Percentiles rank a stretch among this genome's conserved stretches.
Conservation (phyloP, 2,113 vertebrate genomes). For the Gasterosteus nipponicus region DNA sequence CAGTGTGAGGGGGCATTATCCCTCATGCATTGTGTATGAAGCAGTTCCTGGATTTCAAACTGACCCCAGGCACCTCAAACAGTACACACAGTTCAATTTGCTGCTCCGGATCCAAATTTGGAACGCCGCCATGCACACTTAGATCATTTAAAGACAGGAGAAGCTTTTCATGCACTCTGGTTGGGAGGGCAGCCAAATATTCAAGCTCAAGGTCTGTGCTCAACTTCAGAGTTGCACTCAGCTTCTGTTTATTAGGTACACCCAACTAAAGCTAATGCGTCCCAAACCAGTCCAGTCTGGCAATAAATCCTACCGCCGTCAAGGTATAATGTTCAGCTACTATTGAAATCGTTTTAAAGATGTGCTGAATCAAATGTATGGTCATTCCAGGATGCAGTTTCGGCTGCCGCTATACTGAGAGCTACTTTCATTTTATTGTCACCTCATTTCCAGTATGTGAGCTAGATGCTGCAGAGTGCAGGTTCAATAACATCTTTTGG, state of each 20-base stretch:
- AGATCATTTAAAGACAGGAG: slow-evolving; percentile 66
- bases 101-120: slow-evolving; percentile 54
- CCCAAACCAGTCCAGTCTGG: slow-evolving; percentile 3
- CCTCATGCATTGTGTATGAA: slow-evolving; percentile 71
- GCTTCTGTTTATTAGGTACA: slow-evolving; percentile 28
- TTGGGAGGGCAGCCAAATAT: slow-evolving; percentile 51
- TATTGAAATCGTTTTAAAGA: not conserved
- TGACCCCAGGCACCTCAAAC: slow-evolving; percentile 64
- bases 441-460: not conserved
- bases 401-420: not conserved
- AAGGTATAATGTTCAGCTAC: not conserved
- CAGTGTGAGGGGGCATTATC: slow-evolving; percentile 48
- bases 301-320: not conserved
- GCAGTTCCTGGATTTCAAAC: slow-evolving; percentile 55
- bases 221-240: slow-evolving; percentile 26
- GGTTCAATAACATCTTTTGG: not conserved
- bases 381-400: not conserved
- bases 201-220: slow-evolving; percentile 51
- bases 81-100: slow-evolving; percentile 47
- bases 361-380: slow-evolving; percentile 2
- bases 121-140: slow-evolving; percentile 56
- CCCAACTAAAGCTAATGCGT: slow-evolving; percentile 4
- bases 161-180: slow-evolving; percentile 54
- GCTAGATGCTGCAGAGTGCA: not conserved
- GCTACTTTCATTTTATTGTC: not conserved